Conservation (phyloP, 2,113 vertebrate species). For the Acrocephalus kingi region DNA sequence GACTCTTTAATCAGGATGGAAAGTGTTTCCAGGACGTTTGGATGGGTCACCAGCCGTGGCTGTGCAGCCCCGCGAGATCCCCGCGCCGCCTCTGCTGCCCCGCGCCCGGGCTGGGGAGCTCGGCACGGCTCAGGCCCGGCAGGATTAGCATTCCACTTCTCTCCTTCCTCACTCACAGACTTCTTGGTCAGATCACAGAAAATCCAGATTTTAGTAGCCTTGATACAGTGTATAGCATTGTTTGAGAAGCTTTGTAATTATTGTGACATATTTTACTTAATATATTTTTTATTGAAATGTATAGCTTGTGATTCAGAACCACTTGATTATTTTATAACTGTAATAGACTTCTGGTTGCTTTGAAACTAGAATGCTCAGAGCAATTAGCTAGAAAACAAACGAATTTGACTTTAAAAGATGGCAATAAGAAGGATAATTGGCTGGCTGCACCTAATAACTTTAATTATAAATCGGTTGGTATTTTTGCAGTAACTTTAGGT, state of each 20-base stretch:
- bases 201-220: not conserved
- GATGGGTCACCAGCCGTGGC: not conserved
- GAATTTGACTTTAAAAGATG: not conserved
- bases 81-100: not conserved
- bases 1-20: constrained; percentile 34
- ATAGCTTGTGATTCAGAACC: constrained; percentile 56
- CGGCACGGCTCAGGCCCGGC: not conserved
- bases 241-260: constrained; percentile 61
- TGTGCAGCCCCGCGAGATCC: not conserved
- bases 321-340: constrained; percentile 50
- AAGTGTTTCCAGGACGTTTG: not conserved
- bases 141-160: not conserved
- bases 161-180: not conserved
- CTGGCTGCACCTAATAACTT: constrained; percentile 29
- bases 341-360: constrained; percentile 48
- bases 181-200: not conserved
- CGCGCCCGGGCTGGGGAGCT: not conserved
- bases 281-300: constrained; percentile 67
- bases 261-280: constrained; percentile 69
- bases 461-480: not conserved
- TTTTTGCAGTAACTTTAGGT: constrained; percentile 47
- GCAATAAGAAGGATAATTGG: constrained; percentile 50
- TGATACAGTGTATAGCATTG: constrained; percentile 5
- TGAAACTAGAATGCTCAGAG: constrained; percentile 48
- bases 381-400: not conserved